Conservation (phyloP, 2,113 vertebrate species). For the Myrmecobius fasciatus region DNA sequence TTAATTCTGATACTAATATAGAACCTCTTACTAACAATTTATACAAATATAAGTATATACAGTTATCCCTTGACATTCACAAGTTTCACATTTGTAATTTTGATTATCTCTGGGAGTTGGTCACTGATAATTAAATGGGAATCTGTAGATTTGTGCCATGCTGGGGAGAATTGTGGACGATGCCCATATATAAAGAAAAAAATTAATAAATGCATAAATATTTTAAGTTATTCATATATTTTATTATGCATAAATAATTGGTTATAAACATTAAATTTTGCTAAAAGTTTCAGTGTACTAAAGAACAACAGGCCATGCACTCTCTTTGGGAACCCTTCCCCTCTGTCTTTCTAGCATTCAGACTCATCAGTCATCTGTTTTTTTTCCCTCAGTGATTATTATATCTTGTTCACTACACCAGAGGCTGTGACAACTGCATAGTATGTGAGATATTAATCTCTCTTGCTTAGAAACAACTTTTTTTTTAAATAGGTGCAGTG, state of each 20-base stretch:
- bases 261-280: not conserved
- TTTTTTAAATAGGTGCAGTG: too few species aligned
- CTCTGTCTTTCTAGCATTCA: not conserved
- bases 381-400: not conserved
- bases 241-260: not conserved
- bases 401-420: too few species aligned
- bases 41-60: not conserved
- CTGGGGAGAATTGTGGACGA: not conserved
- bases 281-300: not conserved
- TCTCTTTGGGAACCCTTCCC: not conserved
- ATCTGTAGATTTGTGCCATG: not conserved
- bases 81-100: too few species aligned
- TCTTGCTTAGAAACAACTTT: too few species aligned
- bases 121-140: not conserved
- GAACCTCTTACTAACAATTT: not conserved
- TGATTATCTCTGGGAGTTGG: not conserved
- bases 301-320: not conserved
- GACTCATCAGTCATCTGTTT: not conserved
- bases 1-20: not conserved
- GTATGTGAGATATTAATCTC: too few species aligned
- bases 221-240: not conserved
- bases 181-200: not conserved
- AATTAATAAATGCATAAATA: not conserved
- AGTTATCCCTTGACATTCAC: not conserved
- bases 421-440: too few species aligned